Conservation (phyloP, 1,140 invertebrate genomes). For the Lanistes nyassanus region DNA sequence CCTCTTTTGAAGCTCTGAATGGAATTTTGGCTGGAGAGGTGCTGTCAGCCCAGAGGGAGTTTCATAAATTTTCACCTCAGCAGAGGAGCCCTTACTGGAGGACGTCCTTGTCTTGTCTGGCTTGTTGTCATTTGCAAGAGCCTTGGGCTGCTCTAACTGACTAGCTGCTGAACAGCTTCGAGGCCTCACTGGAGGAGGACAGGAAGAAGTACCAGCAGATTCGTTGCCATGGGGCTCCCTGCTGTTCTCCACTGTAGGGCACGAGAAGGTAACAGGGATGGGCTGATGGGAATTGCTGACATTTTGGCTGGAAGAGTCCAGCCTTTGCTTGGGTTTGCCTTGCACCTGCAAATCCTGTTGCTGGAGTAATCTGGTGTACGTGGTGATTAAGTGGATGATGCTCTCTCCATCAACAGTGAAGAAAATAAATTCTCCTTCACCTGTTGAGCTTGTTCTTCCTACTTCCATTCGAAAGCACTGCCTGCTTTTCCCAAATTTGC, state of each 20-base stretch:
- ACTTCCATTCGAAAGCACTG: slow-evolving; percentile 90
- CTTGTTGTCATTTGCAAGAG: too few species aligned
- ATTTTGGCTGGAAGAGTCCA: neutral
- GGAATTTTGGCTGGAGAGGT: neutral
- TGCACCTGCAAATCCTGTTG: neutral
- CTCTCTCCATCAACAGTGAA: slow-evolving; percentile 65
- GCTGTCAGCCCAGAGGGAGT: slow-evolving; percentile 10
- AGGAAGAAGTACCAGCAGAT: neutral
- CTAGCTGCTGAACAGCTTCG: neutral
- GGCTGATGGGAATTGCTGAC: too few species aligned
- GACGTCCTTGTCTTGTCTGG: neutral
- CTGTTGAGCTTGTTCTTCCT: slow-evolving; percentile 86
- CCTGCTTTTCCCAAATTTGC: slow-evolving; percentile 83
- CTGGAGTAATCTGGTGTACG: slow-evolving; percentile 3
- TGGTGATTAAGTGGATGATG: slow-evolving; percentile 38
- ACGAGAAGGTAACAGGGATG: neutral
- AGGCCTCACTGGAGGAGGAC: neutral
- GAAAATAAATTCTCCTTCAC: slow-evolving; percentile 84
- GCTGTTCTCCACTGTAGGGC: neutral
- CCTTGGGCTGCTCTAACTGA: neutral
- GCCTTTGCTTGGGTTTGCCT: neutral
- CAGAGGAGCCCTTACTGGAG: neutral
- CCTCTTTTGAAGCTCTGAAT: neutral
- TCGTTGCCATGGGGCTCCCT: neutral
- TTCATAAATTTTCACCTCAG: slow-evolving; percentile 11